phyloP scores from a whole-genome alignment of 2,113 vertebrate species.

The Vidua macroura region DNA sequence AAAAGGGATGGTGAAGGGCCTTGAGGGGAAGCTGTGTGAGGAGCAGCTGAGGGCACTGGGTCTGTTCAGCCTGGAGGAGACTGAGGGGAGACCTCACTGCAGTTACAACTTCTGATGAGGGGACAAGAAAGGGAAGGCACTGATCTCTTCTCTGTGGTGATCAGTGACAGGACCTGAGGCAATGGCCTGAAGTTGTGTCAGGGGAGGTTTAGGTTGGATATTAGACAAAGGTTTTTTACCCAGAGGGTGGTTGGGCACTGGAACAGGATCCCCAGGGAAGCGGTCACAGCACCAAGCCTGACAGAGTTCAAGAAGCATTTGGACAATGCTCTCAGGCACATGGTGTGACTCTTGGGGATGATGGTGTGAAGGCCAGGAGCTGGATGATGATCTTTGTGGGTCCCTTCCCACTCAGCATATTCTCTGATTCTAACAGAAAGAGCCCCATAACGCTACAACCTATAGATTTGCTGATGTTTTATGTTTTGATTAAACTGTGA shows the following conservation, averaged over 20 bases:
- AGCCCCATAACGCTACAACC: neutral
- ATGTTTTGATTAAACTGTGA: neutral
- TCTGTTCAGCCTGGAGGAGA: no score
- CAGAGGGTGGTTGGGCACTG: fast-evolving
- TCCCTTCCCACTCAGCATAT: neutral
- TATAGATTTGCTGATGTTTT: neutral
- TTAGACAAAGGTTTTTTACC: fast-evolving
- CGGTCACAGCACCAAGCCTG: neutral
- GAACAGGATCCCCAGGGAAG: neutral
- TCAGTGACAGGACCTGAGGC: fast-evolving
- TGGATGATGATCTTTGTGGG: no score
- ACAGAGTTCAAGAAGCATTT: neutral
- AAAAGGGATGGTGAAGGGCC: no score
- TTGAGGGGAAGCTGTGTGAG: no score
- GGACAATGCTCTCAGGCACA: neutral
- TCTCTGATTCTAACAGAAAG: neutral
- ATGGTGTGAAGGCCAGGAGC: neutral
- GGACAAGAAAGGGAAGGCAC: no score
- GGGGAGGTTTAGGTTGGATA: neutral
- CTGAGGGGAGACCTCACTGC: no score
- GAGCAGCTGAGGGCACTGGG: no score
- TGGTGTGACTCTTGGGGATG: neutral
- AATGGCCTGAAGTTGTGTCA: neutral
- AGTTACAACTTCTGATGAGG: no score
- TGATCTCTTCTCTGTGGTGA: neutral